Evolutionary conservation across 1,140 invertebrate genomes (phyloP).

Genomic region (Drosophila lini): DNA sequence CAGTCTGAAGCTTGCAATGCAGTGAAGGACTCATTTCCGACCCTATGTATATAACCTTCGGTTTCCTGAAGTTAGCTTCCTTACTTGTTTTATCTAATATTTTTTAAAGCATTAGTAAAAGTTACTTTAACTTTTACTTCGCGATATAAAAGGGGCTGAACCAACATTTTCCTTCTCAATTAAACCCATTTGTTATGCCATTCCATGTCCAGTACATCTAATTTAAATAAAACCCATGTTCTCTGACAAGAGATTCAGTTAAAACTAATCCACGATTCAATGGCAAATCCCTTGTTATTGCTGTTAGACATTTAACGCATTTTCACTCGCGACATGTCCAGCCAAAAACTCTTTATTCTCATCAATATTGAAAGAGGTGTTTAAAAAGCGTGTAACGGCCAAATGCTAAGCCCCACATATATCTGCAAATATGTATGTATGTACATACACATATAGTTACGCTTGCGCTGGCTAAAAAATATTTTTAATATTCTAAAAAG

Average conservation of each 20-base stretch:
- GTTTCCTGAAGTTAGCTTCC: too few species aligned
- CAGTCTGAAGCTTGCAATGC: too few species aligned
- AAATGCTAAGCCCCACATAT: constrained; percentile 44
- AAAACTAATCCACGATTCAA: constrained; percentile 25
- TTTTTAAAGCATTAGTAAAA: neutral
- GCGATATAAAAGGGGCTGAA: neutral
- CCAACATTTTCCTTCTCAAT: neutral
- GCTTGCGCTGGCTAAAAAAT: constrained; percentile 45
- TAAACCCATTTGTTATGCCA: neutral
- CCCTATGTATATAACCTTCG: too few species aligned
- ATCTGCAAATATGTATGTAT: neutral
- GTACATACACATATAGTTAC: neutral
- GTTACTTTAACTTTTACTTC: neutral
- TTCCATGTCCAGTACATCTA: neutral
- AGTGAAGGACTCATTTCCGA: too few species aligned
- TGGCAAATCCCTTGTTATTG: constrained; percentile 35
- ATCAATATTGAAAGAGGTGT: constrained; percentile 72
- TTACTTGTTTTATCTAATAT: neutral
- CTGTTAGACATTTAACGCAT: constrained; percentile 54
- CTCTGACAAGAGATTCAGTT: constrained; percentile 13
- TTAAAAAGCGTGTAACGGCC: constrained; percentile 78
- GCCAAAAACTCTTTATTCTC: constrained; percentile 54
- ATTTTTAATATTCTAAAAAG: constrained; percentile 82
- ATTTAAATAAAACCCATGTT: constrained; percentile 22
- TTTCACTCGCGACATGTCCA: constrained; percentile 9